A percentile compares a stretch with the other conserved stretches of the same genome.
Evolutionary conservation across 2,113 vertebrate genomes (phyloP).

Genomic region (Stigmatopora nigra): DNA sequence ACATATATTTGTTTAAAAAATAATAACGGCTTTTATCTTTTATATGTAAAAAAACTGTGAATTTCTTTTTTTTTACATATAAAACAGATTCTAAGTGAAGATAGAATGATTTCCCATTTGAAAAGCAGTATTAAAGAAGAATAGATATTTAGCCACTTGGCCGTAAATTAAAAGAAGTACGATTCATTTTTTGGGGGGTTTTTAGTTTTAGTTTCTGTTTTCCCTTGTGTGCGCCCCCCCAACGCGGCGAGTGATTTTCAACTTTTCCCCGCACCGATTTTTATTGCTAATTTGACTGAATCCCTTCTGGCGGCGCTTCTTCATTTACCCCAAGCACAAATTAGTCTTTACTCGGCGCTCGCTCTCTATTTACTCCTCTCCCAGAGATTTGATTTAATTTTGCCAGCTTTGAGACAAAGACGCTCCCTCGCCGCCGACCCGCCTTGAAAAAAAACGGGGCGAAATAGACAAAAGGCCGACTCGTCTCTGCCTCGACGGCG

Average conservation of each 20-base stretch:
- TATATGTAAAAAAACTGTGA: no score
- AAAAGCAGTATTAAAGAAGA: no score
- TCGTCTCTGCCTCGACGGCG: conserved; percentile 65
- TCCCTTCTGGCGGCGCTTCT: background rate
- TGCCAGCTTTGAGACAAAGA: no score
- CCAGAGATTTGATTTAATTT: background rate
- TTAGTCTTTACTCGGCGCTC: background rate
- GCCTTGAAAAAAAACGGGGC: background rate
- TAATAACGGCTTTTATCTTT: no score
- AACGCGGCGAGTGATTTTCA: background rate
- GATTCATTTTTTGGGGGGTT: background rate
- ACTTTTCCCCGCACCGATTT: background rate
- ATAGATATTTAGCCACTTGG: no score
- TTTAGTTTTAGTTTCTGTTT: background rate
- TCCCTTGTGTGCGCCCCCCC: no score
- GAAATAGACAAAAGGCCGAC: conserved; percentile 8
- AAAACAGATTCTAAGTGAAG: no score
- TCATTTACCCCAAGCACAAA: background rate
- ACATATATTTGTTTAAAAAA: no score
- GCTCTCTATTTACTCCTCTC: background rate
- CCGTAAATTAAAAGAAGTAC: no score
- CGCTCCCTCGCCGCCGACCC: background rate
- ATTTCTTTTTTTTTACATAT: no score
- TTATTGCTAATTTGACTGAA: background rate
- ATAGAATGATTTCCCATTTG: no score